A percentile compares a stretch with the other conserved stretches of the same genome.
These are phyloP conservation scores for Drosophila prostipennis DNA, from an alignment of 2,888 invertebrate genomes.

Conservation along the genomic window DNA sequence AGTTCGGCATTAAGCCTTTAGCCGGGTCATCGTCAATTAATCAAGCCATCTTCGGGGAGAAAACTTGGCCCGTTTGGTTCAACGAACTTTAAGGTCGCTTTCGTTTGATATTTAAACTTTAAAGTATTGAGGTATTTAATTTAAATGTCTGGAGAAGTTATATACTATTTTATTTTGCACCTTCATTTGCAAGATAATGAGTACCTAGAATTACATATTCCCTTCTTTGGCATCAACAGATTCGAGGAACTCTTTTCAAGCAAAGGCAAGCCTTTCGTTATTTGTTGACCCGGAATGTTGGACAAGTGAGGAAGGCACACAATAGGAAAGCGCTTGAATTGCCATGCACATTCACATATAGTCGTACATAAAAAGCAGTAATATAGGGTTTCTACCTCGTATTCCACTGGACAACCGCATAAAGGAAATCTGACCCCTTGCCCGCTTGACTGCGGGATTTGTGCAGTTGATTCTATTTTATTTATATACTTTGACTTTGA, in stretches of 20 bases:
- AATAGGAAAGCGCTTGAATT: conserved; percentile 20
- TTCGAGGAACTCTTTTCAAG: conserved; percentile 11
- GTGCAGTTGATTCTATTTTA: conserved; percentile 33
- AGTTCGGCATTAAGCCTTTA: conserved; percentile 59
- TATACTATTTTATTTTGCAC: too few relatives aligned
- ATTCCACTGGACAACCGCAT: conserved; percentile 20
- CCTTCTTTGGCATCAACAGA: background rate
- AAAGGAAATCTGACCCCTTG: conserved; percentile 24
- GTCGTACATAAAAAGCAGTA: background rate
- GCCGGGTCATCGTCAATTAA: conserved; percentile 59
- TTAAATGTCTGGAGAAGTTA: too few relatives aligned
- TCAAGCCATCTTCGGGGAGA: conserved; percentile 31
- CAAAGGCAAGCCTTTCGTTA: conserved; percentile 5
- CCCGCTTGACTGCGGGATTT: conserved; percentile 26
- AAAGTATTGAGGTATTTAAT: background rate
- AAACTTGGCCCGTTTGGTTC: conserved; percentile 11
- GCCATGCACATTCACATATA: conserved; percentile 1
- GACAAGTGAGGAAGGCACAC: conserved; percentile 16
- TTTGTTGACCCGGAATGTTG: conserved; percentile 34
- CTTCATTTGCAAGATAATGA: too few relatives aligned
- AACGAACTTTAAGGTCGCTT: conserved; percentile 5
- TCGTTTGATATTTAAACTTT: conserved; percentile 1
- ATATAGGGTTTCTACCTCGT: conserved; percentile 9
- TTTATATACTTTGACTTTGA: conserved; percentile 30
- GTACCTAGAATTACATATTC: background rate